phyloP scores from a whole-genome alignment of 2,888 invertebrate species.

The Dasypolia templi region DNA sequence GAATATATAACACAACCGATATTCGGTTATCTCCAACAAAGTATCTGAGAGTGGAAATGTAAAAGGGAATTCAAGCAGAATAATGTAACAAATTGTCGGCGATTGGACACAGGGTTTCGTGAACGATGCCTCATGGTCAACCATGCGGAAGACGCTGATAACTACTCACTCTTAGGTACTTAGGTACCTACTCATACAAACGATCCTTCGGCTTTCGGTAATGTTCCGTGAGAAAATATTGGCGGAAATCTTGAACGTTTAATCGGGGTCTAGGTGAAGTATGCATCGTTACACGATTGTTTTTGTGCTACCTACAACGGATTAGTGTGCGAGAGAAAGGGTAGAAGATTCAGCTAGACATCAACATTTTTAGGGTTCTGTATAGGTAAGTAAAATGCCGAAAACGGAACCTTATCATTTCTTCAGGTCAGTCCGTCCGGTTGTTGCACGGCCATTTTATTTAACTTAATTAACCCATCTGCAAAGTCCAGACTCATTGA shows the following conservation, averaged over 20 bases:
- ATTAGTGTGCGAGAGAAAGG: neutral
- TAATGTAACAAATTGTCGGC: conserved; percentile 66
- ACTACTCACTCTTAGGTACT: conserved; percentile 57
- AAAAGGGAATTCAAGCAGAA: conserved; percentile 56
- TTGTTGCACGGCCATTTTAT: neutral
- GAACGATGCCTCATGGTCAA: conserved; percentile 55
- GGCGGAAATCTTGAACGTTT: conserved; percentile 44
- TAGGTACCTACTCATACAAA: conserved; percentile 44
- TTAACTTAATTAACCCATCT: neutral
- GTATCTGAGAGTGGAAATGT: conserved; percentile 52
- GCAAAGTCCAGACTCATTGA: neutral
- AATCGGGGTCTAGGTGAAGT: conserved; percentile 37
- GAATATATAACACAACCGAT: no score
- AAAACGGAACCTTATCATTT: neutral
- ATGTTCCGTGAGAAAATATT: conserved; percentile 67
- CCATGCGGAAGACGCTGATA: conserved; percentile 67
- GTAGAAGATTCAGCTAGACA: no score
- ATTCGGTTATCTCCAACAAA: conserved; percentile 37
- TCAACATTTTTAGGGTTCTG: neutral
- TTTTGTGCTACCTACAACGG: neutral
- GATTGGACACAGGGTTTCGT: conserved; percentile 55
- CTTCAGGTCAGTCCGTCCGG: neutral
- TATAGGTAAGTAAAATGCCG: neutral
- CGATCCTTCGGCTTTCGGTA: conserved; percentile 48
- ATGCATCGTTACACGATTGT: conserved; percentile 9